Conservation (phyloP, 2,113 vertebrate genomes). For the Marmota flaviventris region DNA sequence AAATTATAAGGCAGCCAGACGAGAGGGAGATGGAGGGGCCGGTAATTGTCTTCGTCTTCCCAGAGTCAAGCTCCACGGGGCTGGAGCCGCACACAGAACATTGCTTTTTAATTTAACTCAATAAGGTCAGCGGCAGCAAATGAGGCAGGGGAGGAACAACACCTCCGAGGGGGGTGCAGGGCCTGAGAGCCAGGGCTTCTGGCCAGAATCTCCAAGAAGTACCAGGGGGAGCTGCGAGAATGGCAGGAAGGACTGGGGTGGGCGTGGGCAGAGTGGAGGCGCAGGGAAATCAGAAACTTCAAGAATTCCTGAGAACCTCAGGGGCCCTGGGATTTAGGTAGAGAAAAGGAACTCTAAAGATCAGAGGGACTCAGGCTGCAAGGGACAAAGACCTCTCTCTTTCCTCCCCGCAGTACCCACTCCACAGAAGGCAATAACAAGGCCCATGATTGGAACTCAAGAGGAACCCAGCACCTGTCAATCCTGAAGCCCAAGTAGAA, state of each 20-base stretch:
- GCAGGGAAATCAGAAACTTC: not conserved
- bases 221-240: not conserved
- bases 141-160: conserved; percentile 75
- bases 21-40: conserved; percentile 76
- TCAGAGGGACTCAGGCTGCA: not conserved
- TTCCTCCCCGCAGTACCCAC: not conserved
- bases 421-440: not conserved
- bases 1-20: conserved; percentile 82
- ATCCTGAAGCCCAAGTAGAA: not conserved
- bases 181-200: not conserved
- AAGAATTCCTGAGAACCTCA: not conserved
- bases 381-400: not conserved
- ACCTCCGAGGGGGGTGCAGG: conserved; percentile 31
- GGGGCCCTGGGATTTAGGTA: not conserved
- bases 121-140: conserved; percentile 87
- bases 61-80: conserved; percentile 84
- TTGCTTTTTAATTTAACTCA: conserved; percentile 89
- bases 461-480: not conserved
- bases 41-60: conserved; percentile 83
- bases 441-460: not conserved
- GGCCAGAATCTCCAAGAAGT: conserved; percentile 34
- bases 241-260: not conserved
- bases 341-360: not conserved
- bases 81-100: conserved; percentile 86
- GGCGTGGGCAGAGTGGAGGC: no score